Conservation (phyloP, 2,888 invertebrate genomes). For the Drosophila cognata region DNA sequence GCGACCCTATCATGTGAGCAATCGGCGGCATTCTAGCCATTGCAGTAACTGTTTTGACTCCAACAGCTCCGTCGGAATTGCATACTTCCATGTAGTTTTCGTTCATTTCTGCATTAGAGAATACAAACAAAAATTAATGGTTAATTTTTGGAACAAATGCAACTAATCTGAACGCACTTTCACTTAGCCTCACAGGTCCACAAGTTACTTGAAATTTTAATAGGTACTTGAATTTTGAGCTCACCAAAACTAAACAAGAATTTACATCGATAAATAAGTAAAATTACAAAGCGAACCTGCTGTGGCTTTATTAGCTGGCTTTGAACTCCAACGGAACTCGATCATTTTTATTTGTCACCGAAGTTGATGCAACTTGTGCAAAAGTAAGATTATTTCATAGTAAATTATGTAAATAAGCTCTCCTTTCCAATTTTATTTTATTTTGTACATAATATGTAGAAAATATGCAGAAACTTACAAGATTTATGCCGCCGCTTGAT, state of each 20-base stretch:
- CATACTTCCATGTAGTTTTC: slow-evolving; percentile 4
- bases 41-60: not conserved
- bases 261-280: slow-evolving; percentile 5
- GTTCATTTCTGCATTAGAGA: slow-evolving; percentile 11
- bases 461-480: not conserved
- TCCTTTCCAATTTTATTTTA: not conserved
- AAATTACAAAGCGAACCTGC: slow-evolving; percentile 45
- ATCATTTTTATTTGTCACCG: slow-evolving; percentile 12
- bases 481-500: slow-evolving; percentile 40
- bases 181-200: slow-evolving; percentile 9
- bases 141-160: not conserved
- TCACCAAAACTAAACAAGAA: slow-evolving; percentile 22
- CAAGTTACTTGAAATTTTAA: not conserved
- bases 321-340: slow-evolving; percentile 41
- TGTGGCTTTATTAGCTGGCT: slow-evolving; percentile 7
- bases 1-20: slow-evolving; percentile 29
- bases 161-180: slow-evolving; percentile 23
- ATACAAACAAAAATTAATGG: not conserved
- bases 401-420: too few species aligned
- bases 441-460: not conserved
- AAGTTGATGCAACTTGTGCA: not conserved
- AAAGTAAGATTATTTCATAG: not conserved
- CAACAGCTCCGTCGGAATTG: not conserved
- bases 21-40: slow-evolving; percentile 22
- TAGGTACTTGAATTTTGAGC: slow-evolving; percentile 37